Base-by-base conservation (phyloP, 2,113 vertebrate genomes). In the Cygnus buccinator region DNA sequence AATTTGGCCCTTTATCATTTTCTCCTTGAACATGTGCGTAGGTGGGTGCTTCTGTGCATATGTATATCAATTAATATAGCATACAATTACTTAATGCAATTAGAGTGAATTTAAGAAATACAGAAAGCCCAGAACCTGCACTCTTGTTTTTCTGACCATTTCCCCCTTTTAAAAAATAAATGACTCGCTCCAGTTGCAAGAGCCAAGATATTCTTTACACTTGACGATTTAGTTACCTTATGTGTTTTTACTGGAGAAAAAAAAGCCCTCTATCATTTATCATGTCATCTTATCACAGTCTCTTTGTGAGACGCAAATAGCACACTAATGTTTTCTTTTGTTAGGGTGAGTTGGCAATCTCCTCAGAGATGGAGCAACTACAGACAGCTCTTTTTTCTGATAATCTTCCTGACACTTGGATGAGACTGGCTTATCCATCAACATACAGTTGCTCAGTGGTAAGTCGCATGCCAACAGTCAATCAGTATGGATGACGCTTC, bases 241-340 rank as follows among this genome's bases (percentile, higher is more conserved):
- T 98, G 98, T 98, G 96, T 98, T 98, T 98, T 98, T 98, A 94
- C 91, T 96, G 95, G 83, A 87, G 86, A n/a, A 75, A 90, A 93
- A 97, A 96, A 91, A 91, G 88, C 94, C 86, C 93, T 97, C 97
- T 97, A 97, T 97, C 98, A 98, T 99, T 99, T 99, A 99, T 99
- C 98, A 98, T 98, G 98, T 99, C 99, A 99, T 99, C 98, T 99
- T 99, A 99, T 99, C 99, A 99, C 98, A 97, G 98, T 97, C 97
- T 98, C 98, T 98, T 98, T 98, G 91, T 95, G 96, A 98, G 98
- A 98, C 96, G 80, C 97, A 98, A 99, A 98, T 98, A 98, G 98
- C 99, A 98, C 98, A 98, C 98, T 99, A 99, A 99, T 99, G 98
- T 98, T 98, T 99, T 98, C 98, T 98, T 99, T 99, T 99, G 96